Evolutionary conservation across 2,888 invertebrate genomes (phyloP), one percentile per base, ranked within the genome.

Genomic region (Pollenia labialis): DNA sequence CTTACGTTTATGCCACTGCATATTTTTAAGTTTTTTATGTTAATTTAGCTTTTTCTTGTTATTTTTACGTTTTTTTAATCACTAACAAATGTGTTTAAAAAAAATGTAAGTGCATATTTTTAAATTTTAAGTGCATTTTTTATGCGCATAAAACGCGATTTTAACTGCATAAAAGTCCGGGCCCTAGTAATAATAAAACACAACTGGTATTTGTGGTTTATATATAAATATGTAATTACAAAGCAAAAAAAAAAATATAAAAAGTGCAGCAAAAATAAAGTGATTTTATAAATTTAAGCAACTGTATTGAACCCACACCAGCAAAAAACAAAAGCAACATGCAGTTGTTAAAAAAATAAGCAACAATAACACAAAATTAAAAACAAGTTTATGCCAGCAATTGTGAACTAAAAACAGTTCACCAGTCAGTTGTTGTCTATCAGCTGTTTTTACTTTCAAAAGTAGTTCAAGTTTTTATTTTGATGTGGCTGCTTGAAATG

Each of bases 381-480:
- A 54, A 62, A 62, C 71, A 54, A 46, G 56, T 66, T 72, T 3
- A 12, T 46, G 6, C 8, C 32, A 48, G 44, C 42, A n/a, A 44
- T 40, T 77, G 23, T 23, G 8, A 8, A 52, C 8, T 44, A 50
- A n/a, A 32, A 46, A 14, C 32, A 32, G 32, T 32, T 32, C 32
- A 23, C 56, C 16, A 23, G 7, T 46, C 11, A n/a, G 46, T 66
- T 66, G 6, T 18, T 32, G 14, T 42, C 23, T 23, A 71, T 66
- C 82, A 85, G 82, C 85, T 80, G 85, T 76, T 76, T 75, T 83
- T 75, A 83, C 80, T 83, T 83, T 80, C 44, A 83, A 83, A 83
- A 81, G 71, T 86, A 83, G 86, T 81, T 76, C 83, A 83, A 86
- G 85, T 82, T 81, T 72, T 80, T 75, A 42, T 77, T 80, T 81